phyloP scores from a whole-genome alignment of 2,888 invertebrate species.

The Orchesellides sinensis region DNA sequence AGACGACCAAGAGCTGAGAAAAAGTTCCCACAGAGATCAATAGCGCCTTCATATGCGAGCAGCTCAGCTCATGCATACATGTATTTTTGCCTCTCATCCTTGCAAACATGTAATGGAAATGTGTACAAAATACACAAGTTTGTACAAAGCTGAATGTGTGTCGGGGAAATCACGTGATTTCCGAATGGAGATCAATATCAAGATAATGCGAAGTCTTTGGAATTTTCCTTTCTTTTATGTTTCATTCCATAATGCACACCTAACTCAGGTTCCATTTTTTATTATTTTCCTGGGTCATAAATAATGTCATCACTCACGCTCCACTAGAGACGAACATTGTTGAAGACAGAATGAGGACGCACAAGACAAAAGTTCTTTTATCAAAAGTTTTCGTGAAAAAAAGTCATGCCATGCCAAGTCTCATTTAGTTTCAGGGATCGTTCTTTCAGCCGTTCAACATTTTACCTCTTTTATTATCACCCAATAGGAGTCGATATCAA shows the following conservation, averaged over 20 bases:
- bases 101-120: neutral
- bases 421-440: too few relatives aligned
- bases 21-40: slow-evolving; percentile 55
- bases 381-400: too few relatives aligned
- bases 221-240: neutral
- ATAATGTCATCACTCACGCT: slow-evolving; percentile 56
- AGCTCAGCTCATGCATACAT: neutral
- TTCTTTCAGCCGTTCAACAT: too few relatives aligned
- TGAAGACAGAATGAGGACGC: too few relatives aligned
- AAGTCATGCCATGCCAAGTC: too few relatives aligned
- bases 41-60: neutral
- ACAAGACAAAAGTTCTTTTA: too few relatives aligned
- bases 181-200: slow-evolving; percentile 65
- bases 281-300: slow-evolving; percentile 28
- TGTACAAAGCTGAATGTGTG: slow-evolving; percentile 21
- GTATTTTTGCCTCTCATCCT: neutral
- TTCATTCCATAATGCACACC: neutral
- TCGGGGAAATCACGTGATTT: slow-evolving; percentile 67
- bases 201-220: too few relatives aligned
- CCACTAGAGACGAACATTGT: neutral
- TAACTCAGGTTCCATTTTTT: neutral
- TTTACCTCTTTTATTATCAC: too few relatives aligned
- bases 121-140: neutral
- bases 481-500: too few relatives aligned
- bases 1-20: neutral